These are phyloP conservation scores for Amphiprion ocellaris DNA, from an alignment of 2,113 vertebrate species.

Conservation along the genomic window DNA sequence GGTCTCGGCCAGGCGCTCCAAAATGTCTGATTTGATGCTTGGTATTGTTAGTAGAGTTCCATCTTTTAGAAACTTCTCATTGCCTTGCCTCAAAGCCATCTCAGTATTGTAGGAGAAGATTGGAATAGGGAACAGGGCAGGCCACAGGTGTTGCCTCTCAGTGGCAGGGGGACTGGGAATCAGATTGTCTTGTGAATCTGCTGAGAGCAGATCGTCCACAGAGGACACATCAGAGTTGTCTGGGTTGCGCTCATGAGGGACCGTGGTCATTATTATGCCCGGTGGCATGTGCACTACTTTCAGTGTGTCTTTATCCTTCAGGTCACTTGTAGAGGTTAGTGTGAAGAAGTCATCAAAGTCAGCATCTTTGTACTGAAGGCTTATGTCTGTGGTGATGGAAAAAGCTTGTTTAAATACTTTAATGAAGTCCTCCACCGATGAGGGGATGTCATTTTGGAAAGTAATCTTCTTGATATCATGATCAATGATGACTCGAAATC, in stretches of 20 bases:
- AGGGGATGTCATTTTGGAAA: neutral
- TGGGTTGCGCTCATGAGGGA: neutral
- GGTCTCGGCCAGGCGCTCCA: conserved; percentile 33
- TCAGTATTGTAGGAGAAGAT: conserved; percentile 38
- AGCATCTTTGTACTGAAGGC: conserved; percentile 43
- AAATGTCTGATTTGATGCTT: conserved; percentile 31
- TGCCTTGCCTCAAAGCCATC: conserved; percentile 31
- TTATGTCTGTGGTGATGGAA: conserved; percentile 30
- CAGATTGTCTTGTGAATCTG: conserved; percentile 12
- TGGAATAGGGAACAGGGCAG: conserved; percentile 41
- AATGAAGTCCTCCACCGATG: neutral
- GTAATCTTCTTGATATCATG: too few species aligned
- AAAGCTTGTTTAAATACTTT: neutral
- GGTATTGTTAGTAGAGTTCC: neutral
- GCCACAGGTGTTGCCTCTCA: conserved; percentile 36
- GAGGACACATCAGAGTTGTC: conserved; percentile 4
- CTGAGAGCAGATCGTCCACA: neutral
- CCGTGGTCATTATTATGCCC: neutral
- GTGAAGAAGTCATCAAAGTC: conserved; percentile 57
- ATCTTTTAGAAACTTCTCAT: conserved; percentile 34
- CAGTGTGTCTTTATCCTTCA: conserved; percentile 57
- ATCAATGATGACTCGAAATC: neutral
- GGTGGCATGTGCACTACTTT: conserved; percentile 34
- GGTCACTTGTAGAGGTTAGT: conserved; percentile 39
- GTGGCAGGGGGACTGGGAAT: neutral